Percentiles rank a stretch among this genome's conserved stretches.
Conservation (phyloP, 2,888 invertebrate genomes). For the Dermolepida albohirtum region DNA sequence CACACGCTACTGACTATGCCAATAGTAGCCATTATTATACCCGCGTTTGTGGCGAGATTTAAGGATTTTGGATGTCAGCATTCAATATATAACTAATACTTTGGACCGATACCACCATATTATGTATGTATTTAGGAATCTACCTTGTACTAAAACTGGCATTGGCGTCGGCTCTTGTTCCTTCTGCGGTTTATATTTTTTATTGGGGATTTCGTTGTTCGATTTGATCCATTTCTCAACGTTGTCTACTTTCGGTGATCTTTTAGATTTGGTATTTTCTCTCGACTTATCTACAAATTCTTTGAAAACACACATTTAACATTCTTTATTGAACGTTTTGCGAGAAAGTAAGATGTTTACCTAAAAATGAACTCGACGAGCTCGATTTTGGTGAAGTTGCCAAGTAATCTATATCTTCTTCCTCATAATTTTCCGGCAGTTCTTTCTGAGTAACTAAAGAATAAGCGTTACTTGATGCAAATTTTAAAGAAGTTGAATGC, state of each 20-base stretch:
- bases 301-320: not conserved
- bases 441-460: slow-evolving; percentile 27
- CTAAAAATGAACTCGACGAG: slow-evolving; percentile 3
- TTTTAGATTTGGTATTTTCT: slow-evolving; percentile 1
- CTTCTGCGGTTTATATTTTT: not conserved
- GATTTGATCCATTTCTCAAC: slow-evolving; percentile 29
- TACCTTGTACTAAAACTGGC: slow-evolving; percentile 15
- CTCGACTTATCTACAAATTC: not conserved
- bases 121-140: too few relatives aligned
- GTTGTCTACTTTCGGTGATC: not conserved
- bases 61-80: too few relatives aligned
- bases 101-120: too few relatives aligned
- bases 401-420: slow-evolving; percentile 6
- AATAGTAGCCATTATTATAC: too few relatives aligned
- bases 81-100: too few relatives aligned
- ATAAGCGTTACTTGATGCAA: slow-evolving; percentile 13
- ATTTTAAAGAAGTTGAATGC: slow-evolving; percentile 27
- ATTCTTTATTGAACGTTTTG: not conserved
- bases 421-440: slow-evolving; percentile 33
- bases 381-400: not conserved
- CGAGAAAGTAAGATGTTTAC: not conserved
- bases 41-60: too few relatives aligned
- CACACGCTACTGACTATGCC: too few relatives aligned
- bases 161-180: not conserved
- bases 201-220: not conserved